Percentiles rank a stretch among this genome's conserved stretches.
Conservation (phyloP, 2,797 vertebrate species). For the Bradypodion pumilum region DNA sequence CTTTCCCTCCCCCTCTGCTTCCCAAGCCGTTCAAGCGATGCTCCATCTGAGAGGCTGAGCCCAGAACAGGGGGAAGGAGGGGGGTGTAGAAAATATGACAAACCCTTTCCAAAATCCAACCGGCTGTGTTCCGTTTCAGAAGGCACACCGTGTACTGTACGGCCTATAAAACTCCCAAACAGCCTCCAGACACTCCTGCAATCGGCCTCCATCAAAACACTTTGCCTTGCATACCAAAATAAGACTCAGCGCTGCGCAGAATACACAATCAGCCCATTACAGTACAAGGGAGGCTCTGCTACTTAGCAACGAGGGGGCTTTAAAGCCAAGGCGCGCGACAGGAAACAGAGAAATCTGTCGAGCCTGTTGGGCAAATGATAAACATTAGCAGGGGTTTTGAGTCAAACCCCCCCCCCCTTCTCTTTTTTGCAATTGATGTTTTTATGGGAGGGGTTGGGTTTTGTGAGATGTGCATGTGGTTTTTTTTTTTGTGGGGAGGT, state of each 20-base stretch:
- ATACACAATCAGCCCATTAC: slow-evolving; percentile 99
- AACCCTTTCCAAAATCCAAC: slow-evolving; percentile 90
- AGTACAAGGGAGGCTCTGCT: slow-evolving; percentile 92
- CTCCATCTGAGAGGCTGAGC: slow-evolving; percentile 69
- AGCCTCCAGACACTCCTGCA: slow-evolving; percentile 98
- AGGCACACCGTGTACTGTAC: slow-evolving; percentile 95
- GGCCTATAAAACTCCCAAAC: slow-evolving; percentile 95
- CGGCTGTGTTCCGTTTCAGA: slow-evolving; percentile 83
- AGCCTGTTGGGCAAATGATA: slow-evolving; percentile 86
- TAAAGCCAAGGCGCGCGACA: slow-evolving; percentile 88
- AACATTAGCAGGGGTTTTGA: slow-evolving; percentile 74
- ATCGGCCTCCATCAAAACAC: slow-evolving; percentile 99
- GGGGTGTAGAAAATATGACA: slow-evolving; percentile 76
- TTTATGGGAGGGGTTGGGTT: background rate
- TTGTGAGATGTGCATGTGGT: too few species aligned
- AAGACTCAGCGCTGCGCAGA: slow-evolving; percentile 92
- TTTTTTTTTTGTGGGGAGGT: background rate
- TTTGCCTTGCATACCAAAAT: slow-evolving; percentile 99
- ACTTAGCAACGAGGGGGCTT: slow-evolving; percentile 96
- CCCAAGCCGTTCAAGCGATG: slow-evolving; percentile 43
- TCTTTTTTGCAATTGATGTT: background rate
- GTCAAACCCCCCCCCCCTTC: too few species aligned
- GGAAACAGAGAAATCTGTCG: slow-evolving; percentile 85
- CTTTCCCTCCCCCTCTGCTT: slow-evolving; percentile 46
- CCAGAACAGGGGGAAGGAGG: slow-evolving; percentile 8